A percentile compares a stretch with the other conserved stretches of the same genome.
phyloP scores from a whole-genome alignment of 2,113 vertebrate genomes.

The Otocyon megalotis region DNA sequence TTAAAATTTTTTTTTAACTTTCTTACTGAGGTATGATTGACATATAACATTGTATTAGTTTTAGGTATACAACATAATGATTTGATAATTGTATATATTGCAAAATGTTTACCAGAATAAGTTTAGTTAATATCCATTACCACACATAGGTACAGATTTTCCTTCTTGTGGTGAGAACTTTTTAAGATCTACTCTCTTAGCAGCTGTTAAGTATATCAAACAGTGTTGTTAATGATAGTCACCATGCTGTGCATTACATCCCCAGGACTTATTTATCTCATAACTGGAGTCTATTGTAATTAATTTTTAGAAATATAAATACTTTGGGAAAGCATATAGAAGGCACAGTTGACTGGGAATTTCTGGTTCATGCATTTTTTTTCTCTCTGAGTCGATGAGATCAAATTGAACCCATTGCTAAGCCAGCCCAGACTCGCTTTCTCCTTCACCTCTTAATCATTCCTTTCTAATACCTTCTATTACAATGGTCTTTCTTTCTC shows the following conservation, averaged over 20 bases:
- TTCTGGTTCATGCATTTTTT: not conserved
- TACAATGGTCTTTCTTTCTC: not conserved
- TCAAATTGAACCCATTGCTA: constrained; percentile 1
- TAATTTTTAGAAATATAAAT: constrained; percentile 39
- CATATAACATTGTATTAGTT: not conserved
- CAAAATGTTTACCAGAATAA: not conserved
- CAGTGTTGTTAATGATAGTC: not conserved
- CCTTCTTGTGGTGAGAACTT: not conserved
- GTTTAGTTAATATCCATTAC: not conserved
- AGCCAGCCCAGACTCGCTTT: not conserved
- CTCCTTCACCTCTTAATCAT: not conserved
- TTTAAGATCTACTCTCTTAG: not conserved
- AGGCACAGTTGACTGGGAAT: not conserved
- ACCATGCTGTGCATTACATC: not conserved
- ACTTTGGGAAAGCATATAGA: not conserved
- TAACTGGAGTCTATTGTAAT: not conserved
- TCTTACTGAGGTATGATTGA: not conserved
- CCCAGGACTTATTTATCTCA: not conserved
- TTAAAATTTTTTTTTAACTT: not conserved
- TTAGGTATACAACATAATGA: not conserved
- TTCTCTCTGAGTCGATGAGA: not conserved
- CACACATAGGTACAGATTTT: not conserved
- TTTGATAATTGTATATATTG: not conserved
- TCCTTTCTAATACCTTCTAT: constrained; percentile 13
- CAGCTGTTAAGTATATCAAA: not conserved